Base-by-base conservation (phyloP, 2,113 vertebrate genomes). In the Boulengeromyrus knoepffleri region DNA sequence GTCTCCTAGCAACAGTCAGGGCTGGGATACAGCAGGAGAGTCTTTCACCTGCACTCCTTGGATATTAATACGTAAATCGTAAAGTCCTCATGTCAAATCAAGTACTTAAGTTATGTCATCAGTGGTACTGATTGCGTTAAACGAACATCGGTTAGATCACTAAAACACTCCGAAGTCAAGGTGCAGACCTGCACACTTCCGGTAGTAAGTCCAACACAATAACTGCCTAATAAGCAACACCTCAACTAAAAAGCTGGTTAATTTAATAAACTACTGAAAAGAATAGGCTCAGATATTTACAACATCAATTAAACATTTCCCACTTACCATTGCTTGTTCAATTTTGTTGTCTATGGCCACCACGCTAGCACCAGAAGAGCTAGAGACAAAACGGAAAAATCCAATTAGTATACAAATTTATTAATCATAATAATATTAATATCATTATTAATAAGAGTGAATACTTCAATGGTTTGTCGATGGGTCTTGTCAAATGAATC, bases 291-390 rank as follows among this genome's bases (percentile, higher is more conserved):
- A 10, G 4, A 19, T 80, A 80, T 80, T 80, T 42, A 19, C 31
- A 19, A 3, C 8, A 42, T 39, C 74, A 80, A 74, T 85, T n/a
- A 74, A 80, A 80, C 74, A 80, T 80, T 42, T 80, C 39, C 36
- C 74, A 87, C 98, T 89, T 96, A 99, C 98, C 98, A 99, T 99
- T 49, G 98, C 98, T 95, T 99, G 98, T 92, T 99, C 98, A 91
- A 99, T 99, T 94, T 99, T 99, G 97, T 99, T 99, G 97, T 99
- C 98, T 94, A 99, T 99, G 93, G 98, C 98, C 95, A 99, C 98
- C 94, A 99, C 98, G 92, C 97, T 99, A 94, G 98, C 97, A 94
- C 98, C 98, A 49, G 98, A 99, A 83, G 98, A 97, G 93, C 98
- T 99, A 97, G 93, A 89, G 88, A 92, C 4, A 42, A 92, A 84